Evolutionary conservation across 2,888 invertebrate species (phyloP).

Genomic region (Mythimna vitellina): DNA sequence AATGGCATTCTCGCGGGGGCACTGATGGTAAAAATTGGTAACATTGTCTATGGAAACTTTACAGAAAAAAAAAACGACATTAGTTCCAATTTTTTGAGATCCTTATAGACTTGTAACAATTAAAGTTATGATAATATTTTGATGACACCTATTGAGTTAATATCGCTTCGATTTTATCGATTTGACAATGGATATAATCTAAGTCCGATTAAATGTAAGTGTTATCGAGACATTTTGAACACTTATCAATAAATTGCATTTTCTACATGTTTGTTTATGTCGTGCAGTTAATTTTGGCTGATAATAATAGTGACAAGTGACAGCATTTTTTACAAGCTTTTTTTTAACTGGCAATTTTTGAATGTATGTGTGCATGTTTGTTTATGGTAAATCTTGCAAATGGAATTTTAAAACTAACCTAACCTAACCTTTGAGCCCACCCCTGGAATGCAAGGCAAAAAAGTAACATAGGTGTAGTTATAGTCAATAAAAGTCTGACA

Average conservation of each 20-base stretch:
- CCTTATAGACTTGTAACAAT: not conserved
- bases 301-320: not conserved
- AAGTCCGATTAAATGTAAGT: constrained; percentile 12
- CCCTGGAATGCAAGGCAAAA: too few species aligned
- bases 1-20: not conserved
- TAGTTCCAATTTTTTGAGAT: not conserved
- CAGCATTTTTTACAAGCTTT: not conserved
- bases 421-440: too few species aligned
- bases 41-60: not conserved
- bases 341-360: not conserved
- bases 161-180: constrained; percentile 13
- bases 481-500: too few species aligned
- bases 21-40: not conserved
- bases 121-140: not conserved
- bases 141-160: constrained; percentile 1
- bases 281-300: not conserved
- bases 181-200: constrained; percentile 12
- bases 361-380: too few species aligned
- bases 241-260: not conserved
- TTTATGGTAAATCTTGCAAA: too few species aligned
- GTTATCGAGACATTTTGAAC: not conserved
- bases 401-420: too few species aligned
- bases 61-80: not conserved
- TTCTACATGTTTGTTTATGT: not conserved
- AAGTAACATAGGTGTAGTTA: too few species aligned